Base-by-base conservation (phyloP, 2,888 invertebrate species). In the Argyra leucocephala region DNA sequence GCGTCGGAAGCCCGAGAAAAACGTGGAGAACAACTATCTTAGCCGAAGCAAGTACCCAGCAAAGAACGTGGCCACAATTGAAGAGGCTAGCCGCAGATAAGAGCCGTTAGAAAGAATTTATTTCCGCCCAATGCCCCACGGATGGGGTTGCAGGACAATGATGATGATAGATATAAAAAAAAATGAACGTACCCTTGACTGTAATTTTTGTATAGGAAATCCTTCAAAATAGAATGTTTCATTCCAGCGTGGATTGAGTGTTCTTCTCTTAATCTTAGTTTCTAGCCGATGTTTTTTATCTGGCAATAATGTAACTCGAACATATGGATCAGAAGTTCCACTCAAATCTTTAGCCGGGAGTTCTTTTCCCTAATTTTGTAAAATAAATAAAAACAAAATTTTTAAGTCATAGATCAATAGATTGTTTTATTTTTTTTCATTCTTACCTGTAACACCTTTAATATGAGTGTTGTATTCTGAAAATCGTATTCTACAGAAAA, bases 211-310 rank as follows among this genome's bases (percentile, higher is more conserved):
- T 72, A 93, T 92, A 23, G 94, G 93, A 76, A 93, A 95, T 67
- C 94, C 94, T 82, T 94, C 94, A 76, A 94, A 94, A 79, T 94
- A 94, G 78, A 94, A 92, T 26, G 94, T 94, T 79, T 94, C 94
- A 79, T 94, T 94, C 94, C 94, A 94, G 71, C 93, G 82, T 0
- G 94, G 94, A 81, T 94, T 94, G 64, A 94, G 82, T 22, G 94
- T 94, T 68, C 93, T 85, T 67, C 94, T 82, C 78, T 94, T 94
- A 75, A 94, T 93, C 84, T 94, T 94, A 36, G 94, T 94, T 81
- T 94, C 93, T 72, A 94, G 82, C 5, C 93, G 88, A 74, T 93
- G 93, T 74, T 94, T 94, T 81, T 94, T 94, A 78, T 94, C 94
- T 1, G 94, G 94, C 60, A 94, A 83, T 22, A 94, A 82, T 9